These are phyloP conservation scores for Drosophila aldrichi DNA, from an alignment of 2,888 invertebrate genomes.

Conservation along the genomic window DNA sequence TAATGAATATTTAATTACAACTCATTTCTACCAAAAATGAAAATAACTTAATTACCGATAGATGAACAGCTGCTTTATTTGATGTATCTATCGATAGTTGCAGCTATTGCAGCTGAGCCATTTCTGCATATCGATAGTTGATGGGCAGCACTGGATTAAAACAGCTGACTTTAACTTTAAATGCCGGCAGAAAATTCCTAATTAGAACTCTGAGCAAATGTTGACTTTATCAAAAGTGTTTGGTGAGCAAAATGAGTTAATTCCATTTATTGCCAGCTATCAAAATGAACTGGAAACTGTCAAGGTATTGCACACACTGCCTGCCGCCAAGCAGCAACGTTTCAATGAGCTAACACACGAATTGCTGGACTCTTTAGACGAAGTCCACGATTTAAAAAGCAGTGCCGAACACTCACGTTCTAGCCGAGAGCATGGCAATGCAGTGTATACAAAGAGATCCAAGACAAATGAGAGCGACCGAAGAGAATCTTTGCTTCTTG, in stretches of 20 bases:
- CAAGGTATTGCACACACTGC: slow-evolving; percentile 37
- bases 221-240: slow-evolving; percentile 22
- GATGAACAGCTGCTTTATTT: background rate
- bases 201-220: slow-evolving; percentile 16
- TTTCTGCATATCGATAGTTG: slow-evolving; percentile 8
- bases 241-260: slow-evolving; percentile 19
- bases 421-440: slow-evolving; percentile 76
- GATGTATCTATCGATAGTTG: slow-evolving; percentile 1
- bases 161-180: slow-evolving; percentile 1
- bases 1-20: background rate
- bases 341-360: slow-evolving; percentile 26
- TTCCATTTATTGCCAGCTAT: slow-evolving; percentile 36
- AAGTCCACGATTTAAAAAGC: slow-evolving; percentile 18
- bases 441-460: slow-evolving; percentile 46
- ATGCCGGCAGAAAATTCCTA: background rate
- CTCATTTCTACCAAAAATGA: slow-evolving; percentile 1
- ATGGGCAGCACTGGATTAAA: background rate
- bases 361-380: slow-evolving; percentile 46
- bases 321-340: background rate
- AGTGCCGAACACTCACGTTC: slow-evolving; percentile 46
- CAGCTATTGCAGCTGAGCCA: background rate
- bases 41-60: slow-evolving; percentile 2
- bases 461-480: background rate
- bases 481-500: slow-evolving; percentile 58
- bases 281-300: slow-evolving; percentile 67